Conservation (phyloP, 2,888 invertebrate genomes). For the Cepaea hortensis region DNA sequence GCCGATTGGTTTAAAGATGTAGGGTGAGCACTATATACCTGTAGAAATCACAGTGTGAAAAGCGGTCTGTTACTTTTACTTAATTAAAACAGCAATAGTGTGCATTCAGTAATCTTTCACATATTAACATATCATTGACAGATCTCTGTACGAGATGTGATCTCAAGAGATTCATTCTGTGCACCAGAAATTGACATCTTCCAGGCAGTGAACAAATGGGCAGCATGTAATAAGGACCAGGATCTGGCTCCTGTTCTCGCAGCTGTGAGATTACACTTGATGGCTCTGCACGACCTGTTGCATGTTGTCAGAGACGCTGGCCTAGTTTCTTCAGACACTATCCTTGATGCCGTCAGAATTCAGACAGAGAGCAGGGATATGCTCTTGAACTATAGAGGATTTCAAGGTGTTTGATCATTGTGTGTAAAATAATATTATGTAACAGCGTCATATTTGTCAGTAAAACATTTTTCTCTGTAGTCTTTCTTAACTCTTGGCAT, state of each 20-base stretch:
- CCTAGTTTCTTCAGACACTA: slow-evolving; percentile 90
- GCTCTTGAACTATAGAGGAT: slow-evolving; percentile 89
- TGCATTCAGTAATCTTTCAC: background rate
- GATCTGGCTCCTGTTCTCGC: slow-evolving; percentile 74
- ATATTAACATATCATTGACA: slow-evolving; percentile 48
- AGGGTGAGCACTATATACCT: too few species aligned
- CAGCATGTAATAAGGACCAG: slow-evolving; percentile 84
- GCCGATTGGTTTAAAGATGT: too few species aligned
- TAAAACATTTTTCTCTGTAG: too few species aligned
- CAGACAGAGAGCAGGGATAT: slow-evolving; percentile 87
- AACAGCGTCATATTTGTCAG: too few species aligned
- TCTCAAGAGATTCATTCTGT: slow-evolving; percentile 95
- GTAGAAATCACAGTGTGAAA: too few species aligned
- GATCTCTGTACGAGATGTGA: slow-evolving; percentile 86
- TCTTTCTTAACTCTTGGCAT: too few species aligned
- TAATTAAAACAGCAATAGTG: too few species aligned
- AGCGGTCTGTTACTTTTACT: too few species aligned
- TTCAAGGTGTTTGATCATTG: slow-evolving; percentile 61
- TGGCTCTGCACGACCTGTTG: slow-evolving; percentile 90
- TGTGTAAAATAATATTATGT: too few species aligned
- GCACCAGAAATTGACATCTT: slow-evolving; percentile 97
- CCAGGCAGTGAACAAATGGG: slow-evolving; percentile 91
- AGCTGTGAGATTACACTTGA: slow-evolving; percentile 87
- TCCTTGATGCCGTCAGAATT: slow-evolving; percentile 95
- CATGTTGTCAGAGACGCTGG: slow-evolving; percentile 91